Conservation (phyloP, 2,113 vertebrate genomes). For the Vimba vimba region DNA sequence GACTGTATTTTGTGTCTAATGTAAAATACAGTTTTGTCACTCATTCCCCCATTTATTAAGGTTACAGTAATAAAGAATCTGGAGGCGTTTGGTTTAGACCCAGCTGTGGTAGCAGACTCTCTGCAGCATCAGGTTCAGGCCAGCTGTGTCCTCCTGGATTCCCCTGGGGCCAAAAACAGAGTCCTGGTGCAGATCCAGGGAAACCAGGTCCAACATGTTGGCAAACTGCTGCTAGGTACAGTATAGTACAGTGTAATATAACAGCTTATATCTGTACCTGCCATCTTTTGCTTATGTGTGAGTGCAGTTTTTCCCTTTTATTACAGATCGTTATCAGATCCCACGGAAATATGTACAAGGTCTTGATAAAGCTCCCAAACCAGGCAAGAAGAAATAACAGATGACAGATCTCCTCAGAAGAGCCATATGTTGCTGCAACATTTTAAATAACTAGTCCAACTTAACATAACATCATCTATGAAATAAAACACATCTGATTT, state of each 20-base stretch:
- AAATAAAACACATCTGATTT: conserved; percentile 55
- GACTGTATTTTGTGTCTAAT: not conserved
- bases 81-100: conserved; percentile 89
- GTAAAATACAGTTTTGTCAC: not conserved
- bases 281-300: not conserved
- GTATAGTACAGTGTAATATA: too few relatives aligned
- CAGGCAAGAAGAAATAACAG: conserved; percentile 85
- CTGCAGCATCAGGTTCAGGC: conserved; percentile 91
- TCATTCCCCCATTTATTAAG: conserved; percentile 64
- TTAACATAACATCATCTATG: not conserved
- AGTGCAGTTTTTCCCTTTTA: not conserved
- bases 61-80: conserved; percentile 94
- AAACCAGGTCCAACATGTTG: conserved; percentile 89
- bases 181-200: conserved; percentile 94
- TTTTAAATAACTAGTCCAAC: conserved; percentile 13
- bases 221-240: conserved; percentile 86
- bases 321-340: conserved; percentile 91
- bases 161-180: conserved; percentile 86
- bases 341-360: conserved; percentile 89
- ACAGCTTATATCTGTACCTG: not conserved
- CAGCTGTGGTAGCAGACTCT: conserved; percentile 77
- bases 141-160: conserved; percentile 81
- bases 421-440: conserved; percentile 26
- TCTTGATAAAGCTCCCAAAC: conserved; percentile 89
- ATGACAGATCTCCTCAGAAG: not conserved